Percentiles rank a stretch among this genome's conserved stretches.
These are phyloP conservation scores for Myanophis thanlyinensis DNA, from an alignment of 2,113 vertebrate genomes.

Conservation along the genomic window DNA sequence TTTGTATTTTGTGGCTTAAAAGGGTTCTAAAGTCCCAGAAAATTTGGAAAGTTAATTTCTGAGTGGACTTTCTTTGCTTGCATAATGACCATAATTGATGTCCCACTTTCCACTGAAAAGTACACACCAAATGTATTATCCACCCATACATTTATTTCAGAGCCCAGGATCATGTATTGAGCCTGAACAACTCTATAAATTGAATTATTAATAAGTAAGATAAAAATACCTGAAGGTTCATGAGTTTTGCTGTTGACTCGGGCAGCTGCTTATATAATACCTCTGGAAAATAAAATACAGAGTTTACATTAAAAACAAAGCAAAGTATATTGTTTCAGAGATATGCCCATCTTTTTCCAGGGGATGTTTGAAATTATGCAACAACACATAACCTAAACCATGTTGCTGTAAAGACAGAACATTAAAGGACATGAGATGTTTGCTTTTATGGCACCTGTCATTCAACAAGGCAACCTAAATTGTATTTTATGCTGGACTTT, in stretches of 20 bases:
- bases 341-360: background rate
- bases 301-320: background rate
- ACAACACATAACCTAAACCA: background rate
- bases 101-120: background rate
- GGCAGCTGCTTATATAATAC: slow-evolving; percentile 44
- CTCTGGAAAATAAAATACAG: slow-evolving; percentile 18
- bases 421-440: background rate
- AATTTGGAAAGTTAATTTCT: background rate
- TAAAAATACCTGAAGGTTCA: slow-evolving; percentile 46
- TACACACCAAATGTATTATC: background rate
- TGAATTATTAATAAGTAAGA: background rate
- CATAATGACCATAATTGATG: background rate
- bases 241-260: background rate
- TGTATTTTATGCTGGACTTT: background rate
- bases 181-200: background rate
- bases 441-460: background rate
- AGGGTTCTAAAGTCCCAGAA: background rate
- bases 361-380: background rate
- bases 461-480: background rate
- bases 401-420: background rate
- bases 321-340: too few species aligned
- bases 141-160: background rate
- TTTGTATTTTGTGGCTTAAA: background rate
- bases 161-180: background rate
- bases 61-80: background rate